phyloP scores from a whole-genome alignment of 2,888 invertebrate genomes.

The Synergus gifuensis region DNA sequence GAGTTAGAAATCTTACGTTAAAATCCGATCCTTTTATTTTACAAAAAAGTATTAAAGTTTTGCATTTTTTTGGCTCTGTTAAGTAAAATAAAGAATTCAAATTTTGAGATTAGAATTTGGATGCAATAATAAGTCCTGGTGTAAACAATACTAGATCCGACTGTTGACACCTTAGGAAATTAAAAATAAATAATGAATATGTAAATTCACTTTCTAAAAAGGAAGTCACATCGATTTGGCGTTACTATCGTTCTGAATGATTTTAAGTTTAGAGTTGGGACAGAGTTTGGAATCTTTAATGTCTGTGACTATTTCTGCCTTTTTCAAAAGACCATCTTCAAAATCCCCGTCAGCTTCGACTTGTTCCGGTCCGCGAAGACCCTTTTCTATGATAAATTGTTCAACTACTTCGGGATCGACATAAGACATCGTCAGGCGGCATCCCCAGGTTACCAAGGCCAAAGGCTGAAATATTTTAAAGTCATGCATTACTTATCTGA shows the following conservation, averaged over 20 bases:
- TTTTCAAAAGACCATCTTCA: conserved; percentile 75
- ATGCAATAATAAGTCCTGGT: neutral
- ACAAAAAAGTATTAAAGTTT: too few species aligned
- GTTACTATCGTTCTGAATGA: neutral
- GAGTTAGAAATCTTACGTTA: too few species aligned
- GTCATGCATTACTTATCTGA: too few species aligned
- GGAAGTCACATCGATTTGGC: neutral
- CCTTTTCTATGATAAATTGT: conserved; percentile 83
- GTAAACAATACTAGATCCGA: neutral
- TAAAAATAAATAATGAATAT: neutral
- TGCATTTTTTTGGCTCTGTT: too few species aligned
- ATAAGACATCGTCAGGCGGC: conserved; percentile 84
- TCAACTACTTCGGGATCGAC: conserved; percentile 80
- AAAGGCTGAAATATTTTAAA: conserved; percentile 81
- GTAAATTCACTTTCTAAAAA: neutral
- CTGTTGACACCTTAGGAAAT: neutral
- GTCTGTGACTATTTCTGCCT: conserved; percentile 77
- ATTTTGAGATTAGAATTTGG: neutral
- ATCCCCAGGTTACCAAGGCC: conserved; percentile 88
- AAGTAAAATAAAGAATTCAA: neutral
- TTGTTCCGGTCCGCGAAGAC: conserved; percentile 79
- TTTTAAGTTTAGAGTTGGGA: conserved; percentile 59
- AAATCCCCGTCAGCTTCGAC: conserved; percentile 79
- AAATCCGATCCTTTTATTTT: too few species aligned
- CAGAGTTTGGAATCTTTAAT: conserved; percentile 77